phyloP scores from a whole-genome alignment of 2,888 invertebrate species.

The Hololepta plana region DNA sequence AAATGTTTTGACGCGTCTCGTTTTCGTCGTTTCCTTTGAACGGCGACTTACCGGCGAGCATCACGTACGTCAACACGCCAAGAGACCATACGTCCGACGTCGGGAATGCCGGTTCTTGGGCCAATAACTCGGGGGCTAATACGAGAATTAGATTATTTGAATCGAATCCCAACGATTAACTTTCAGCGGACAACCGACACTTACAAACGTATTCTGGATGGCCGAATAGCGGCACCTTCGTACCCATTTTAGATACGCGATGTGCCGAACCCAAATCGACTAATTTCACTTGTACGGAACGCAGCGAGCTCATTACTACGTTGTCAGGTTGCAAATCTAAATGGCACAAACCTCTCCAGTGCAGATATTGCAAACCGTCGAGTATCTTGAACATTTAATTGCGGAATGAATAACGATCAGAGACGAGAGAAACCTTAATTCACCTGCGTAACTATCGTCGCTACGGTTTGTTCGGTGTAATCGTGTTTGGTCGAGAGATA shows the following conservation, averaged over 20 bases:
- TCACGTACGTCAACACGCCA: slow-evolving; percentile 77
- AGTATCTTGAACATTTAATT: slow-evolving; percentile 32
- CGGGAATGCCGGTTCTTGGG: slow-evolving; percentile 72
- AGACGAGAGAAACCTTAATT: neutral
- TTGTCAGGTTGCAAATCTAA: slow-evolving; percentile 89
- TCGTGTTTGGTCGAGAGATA: slow-evolving; percentile 77
- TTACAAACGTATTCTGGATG: slow-evolving; percentile 58
- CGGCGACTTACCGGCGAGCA: slow-evolving; percentile 84
- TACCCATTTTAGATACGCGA: slow-evolving; percentile 61
- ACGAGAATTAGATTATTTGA: neutral
- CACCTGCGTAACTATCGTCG: slow-evolving; percentile 66
- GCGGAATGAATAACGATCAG: neutral
- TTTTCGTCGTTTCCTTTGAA: slow-evolving; percentile 67
- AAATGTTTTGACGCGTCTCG: slow-evolving; percentile 82
- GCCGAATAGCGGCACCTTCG: slow-evolving; percentile 48
- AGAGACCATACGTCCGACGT: slow-evolving; percentile 94
- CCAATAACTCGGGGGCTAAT: slow-evolving; percentile 72
- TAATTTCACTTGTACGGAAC: slow-evolving; percentile 74
- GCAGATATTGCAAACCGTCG: slow-evolving; percentile 84
- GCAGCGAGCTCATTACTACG: slow-evolving; percentile 74
- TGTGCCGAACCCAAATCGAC: slow-evolving; percentile 84
- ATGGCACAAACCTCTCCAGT: slow-evolving; percentile 83
- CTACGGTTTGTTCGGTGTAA: slow-evolving; percentile 85
- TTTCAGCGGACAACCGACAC: slow-evolving; percentile 8
- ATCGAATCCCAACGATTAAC: neutral